These are phyloP conservation scores for Formica selysi DNA, from an alignment of 1,140 invertebrate genomes.

Conservation along the genomic window DNA sequence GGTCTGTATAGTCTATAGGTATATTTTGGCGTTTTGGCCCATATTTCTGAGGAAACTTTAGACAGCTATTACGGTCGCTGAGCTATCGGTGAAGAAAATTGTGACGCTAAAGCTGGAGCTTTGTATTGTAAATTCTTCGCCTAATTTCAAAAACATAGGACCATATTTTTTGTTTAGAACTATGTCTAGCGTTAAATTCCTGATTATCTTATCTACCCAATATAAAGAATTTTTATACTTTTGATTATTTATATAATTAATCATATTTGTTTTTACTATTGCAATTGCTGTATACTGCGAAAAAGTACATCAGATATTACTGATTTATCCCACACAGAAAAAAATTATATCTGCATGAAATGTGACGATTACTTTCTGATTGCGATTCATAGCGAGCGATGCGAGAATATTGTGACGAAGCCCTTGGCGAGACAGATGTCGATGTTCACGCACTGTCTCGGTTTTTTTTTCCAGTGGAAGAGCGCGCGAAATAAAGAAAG, in stretches of 20 bases:
- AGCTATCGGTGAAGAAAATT: conserved; percentile 60
- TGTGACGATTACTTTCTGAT: conserved; percentile 26
- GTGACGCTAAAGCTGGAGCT: conserved; percentile 37
- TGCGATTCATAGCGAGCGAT: conserved; percentile 20
- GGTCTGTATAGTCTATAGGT: conserved; percentile 52
- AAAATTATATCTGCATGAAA: neutral
- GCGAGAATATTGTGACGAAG: conserved; percentile 20
- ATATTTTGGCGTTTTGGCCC: conserved; percentile 55
- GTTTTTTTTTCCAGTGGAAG: neutral
- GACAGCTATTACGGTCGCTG: conserved; percentile 53
- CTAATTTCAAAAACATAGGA: conserved; percentile 29
- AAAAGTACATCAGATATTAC: neutral
- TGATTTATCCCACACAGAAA: neutral
- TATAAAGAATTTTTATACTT: neutral
- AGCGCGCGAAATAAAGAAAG: conserved; percentile 45
- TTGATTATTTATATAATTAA: neutral
- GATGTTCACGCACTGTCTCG: conserved; percentile 22
- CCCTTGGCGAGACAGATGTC: conserved; percentile 44
- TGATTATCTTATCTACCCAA: neutral
- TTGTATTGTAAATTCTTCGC: conserved; percentile 39
- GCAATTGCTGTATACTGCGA: neutral
- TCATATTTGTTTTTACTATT: neutral
- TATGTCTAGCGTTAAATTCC: no score
- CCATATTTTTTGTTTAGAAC: neutral
- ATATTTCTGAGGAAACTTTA: conserved; percentile 54